These are phyloP conservation scores for Drosophila mercatorum DNA, from an alignment of 2,888 invertebrate genomes.

Conservation along the genomic window DNA sequence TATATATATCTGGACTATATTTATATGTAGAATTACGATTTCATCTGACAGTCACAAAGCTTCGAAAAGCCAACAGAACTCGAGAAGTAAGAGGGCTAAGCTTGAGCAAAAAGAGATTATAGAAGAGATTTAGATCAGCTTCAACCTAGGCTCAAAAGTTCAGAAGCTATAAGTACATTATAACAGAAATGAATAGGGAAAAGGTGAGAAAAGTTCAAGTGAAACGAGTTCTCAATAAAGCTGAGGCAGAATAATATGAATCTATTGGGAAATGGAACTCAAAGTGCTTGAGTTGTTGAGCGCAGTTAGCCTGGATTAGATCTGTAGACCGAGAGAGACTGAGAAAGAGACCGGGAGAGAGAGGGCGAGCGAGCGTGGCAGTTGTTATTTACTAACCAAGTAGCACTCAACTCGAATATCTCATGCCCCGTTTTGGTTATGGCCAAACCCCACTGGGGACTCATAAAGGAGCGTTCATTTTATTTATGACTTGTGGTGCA, in stretches of 20 bases:
- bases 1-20: no score
- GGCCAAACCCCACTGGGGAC: conserved; percentile 20
- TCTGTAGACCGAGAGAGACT: not conserved
- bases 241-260: conserved; percentile 2
- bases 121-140: no score
- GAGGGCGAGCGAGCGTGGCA: not conserved
- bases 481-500: conserved; percentile 57
- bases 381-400: conserved; percentile 6
- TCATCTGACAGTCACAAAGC: no score
- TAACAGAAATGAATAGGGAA: not conserved
- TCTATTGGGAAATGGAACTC: conserved; percentile 3
- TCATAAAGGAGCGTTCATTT: conserved; percentile 46
- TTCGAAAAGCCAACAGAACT: no score
- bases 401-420: conserved; percentile 9
- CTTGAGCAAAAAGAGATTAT: no score
- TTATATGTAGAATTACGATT: no score
- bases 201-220: not conserved
- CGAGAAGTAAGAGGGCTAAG: no score
- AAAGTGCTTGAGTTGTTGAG: conserved; percentile 7
- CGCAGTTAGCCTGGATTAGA: conserved; percentile 5
- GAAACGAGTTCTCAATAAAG: not conserved
- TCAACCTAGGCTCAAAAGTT: no score
- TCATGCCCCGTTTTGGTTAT: conserved; percentile 5
- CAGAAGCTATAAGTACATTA: no score
- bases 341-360: not conserved